phyloP scores from a whole-genome alignment of 2,888 invertebrate species.

The Mythimna albipuncta region DNA sequence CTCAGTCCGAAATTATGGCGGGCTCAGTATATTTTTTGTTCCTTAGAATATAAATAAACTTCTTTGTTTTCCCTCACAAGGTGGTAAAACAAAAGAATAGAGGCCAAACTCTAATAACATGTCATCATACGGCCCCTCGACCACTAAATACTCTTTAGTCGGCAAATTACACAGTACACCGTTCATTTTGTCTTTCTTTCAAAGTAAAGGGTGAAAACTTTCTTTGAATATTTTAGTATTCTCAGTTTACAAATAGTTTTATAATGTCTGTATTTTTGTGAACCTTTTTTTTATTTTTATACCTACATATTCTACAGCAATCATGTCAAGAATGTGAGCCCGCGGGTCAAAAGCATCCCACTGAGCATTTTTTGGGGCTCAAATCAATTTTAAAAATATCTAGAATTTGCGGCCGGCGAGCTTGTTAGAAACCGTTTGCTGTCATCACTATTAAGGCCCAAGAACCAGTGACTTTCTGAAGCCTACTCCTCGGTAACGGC shows the following conservation, averaged over 20 bases:
- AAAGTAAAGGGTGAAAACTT: conserved; percentile 60
- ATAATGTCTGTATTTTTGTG: conserved; percentile 35
- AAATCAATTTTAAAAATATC: too few relatives aligned
- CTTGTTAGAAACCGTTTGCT: too few relatives aligned
- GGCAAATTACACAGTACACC: conserved; percentile 50
- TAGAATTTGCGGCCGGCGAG: too few relatives aligned
- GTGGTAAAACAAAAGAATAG: conserved; percentile 3
- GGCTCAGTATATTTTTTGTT: neutral
- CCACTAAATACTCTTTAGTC: conserved; percentile 27
- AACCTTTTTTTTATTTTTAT: too few relatives aligned
- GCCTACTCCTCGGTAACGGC: too few relatives aligned
- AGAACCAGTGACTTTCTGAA: too few relatives aligned
- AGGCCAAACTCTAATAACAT: conserved; percentile 28
- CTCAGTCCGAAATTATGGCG: too few relatives aligned
- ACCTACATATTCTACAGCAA: too few relatives aligned
- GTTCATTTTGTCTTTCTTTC: conserved; percentile 28
- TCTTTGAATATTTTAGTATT: conserved; percentile 52
- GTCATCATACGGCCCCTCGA: conserved; percentile 50
- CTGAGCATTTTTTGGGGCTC: too few relatives aligned
- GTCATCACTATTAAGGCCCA: too few relatives aligned
- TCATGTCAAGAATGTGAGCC: too few relatives aligned
- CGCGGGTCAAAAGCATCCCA: too few relatives aligned
- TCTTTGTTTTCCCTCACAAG: neutral
- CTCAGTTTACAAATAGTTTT: conserved; percentile 10
- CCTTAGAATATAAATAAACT: neutral